Percentiles rank a stretch among this genome's conserved stretches.
Conservation (phyloP, 2,113 vertebrate genomes). For the Bos indicus region DNA sequence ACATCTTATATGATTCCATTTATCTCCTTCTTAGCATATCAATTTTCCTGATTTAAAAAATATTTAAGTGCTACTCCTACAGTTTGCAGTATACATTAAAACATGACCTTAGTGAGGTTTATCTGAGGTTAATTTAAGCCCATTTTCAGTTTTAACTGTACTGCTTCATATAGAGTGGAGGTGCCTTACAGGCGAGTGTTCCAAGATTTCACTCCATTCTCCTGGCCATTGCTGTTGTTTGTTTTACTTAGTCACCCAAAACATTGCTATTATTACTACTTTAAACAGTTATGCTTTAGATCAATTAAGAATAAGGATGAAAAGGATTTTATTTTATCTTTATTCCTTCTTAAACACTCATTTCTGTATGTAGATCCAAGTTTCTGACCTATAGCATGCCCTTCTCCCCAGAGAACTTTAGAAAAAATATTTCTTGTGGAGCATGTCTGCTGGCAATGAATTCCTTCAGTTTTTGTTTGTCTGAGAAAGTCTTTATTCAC, state of each 20-base stretch:
- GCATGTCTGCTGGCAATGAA: not conserved
- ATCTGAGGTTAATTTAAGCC: too few species aligned
- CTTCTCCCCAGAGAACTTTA: not conserved
- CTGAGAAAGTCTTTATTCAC: not conserved
- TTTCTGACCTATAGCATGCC: not conserved
- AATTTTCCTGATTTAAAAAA: not conserved
- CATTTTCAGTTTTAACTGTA: not conserved
- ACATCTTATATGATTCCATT: not conserved
- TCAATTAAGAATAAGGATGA: not conserved
- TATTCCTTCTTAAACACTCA: not conserved
- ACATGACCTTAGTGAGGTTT: not conserved
- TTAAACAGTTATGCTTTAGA: not conserved
- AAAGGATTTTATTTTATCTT: not conserved
- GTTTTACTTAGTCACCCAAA: not conserved
- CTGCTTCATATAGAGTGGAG: fast-evolving
- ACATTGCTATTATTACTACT: not conserved
- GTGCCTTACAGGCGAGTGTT: not conserved
- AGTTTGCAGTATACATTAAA: not conserved
- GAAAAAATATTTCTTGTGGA: not conserved
- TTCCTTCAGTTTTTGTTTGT: not conserved
- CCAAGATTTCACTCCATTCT: too few species aligned
- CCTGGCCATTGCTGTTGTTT: fast-evolving
- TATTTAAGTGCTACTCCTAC: not conserved
- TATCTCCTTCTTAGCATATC: not conserved
- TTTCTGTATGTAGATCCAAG: not conserved